A percentile compares a stretch with the other conserved stretches of the same genome.
These are phyloP conservation scores for Papilio aristodemus DNA, from an alignment of 1,140 invertebrate species.

Conservation along the genomic window DNA sequence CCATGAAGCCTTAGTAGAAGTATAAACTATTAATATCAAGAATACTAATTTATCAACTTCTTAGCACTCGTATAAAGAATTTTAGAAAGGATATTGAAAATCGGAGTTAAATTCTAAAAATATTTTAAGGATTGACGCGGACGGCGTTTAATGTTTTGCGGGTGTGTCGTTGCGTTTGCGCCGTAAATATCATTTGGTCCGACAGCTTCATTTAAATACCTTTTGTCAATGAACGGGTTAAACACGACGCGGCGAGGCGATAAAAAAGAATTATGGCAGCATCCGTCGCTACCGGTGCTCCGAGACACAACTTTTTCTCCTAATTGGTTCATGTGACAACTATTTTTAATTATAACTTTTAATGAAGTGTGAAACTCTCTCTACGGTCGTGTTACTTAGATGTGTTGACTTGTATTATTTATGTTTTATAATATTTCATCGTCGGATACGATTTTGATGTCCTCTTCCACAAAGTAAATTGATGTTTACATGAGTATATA, in stretches of 20 bases:
- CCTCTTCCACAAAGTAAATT: neutral
- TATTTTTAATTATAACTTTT: conserved; percentile 72
- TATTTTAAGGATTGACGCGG: conserved; percentile 45
- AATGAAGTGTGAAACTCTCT: conserved; percentile 37
- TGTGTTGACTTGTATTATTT: conserved; percentile 30
- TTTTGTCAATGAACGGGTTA: conserved; percentile 80
- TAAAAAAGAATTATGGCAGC: conserved; percentile 78
- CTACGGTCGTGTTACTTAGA: conserved; percentile 20
- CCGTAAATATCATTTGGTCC: conserved; percentile 72
- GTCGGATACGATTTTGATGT: neutral
- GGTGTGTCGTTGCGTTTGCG: conserved; percentile 56
- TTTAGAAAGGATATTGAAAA: neutral
- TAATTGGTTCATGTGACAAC: conserved; percentile 70
- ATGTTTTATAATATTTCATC: conserved; percentile 8
- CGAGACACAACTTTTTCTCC: conserved; percentile 56
- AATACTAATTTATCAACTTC: too few relatives aligned
- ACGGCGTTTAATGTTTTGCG: conserved; percentile 59
- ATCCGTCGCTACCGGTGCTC: conserved; percentile 53
- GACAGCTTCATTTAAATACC: conserved; percentile 80
- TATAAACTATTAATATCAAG: too few relatives aligned
- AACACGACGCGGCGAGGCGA: conserved; percentile 62
- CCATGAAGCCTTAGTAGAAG: too few relatives aligned
- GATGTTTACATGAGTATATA: neutral
- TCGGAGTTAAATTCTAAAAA: conserved; percentile 20
- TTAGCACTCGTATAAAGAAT: too few relatives aligned